Percentiles rank a stretch among this genome's conserved stretches.
Evolutionary conservation across 2,888 invertebrate species (phyloP).

Genomic region (Drosophila pseudotalamancana): DNA sequence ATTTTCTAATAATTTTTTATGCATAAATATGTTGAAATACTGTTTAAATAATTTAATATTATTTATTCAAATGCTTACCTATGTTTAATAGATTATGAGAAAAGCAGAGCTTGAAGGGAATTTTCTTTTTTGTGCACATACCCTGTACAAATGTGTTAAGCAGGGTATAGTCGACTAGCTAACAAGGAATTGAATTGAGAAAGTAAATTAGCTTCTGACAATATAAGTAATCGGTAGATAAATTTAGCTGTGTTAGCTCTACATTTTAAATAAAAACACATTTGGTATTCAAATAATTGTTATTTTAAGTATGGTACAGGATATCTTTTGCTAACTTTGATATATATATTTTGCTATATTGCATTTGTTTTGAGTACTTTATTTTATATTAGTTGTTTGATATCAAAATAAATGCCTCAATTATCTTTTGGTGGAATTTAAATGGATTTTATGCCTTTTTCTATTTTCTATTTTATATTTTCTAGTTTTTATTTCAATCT

Average conservation of each 20-base stretch:
- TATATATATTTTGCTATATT: neutral
- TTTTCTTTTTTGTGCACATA: neutral
- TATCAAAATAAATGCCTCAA: conserved; percentile 65
- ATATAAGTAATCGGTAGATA: too few species aligned
- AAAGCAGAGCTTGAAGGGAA: neutral
- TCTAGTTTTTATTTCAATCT: too few species aligned
- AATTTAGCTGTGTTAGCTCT: too few species aligned
- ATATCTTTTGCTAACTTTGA: neutral
- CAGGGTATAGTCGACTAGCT: too few species aligned
- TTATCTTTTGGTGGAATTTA: conserved; percentile 38
- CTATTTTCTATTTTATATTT: too few species aligned
- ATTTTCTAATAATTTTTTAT: conserved; percentile 2
- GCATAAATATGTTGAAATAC: conserved; percentile 32
- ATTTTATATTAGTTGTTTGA: conserved; percentile 15
- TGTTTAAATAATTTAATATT: conserved; percentile 33
- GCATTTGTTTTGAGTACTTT: neutral
- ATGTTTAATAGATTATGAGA: neutral
- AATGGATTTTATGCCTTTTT: conserved; percentile 22
- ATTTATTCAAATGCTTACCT: neutral
- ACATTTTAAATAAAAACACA: too few species aligned
- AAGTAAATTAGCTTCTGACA: too few species aligned
- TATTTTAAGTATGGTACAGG: too few species aligned
- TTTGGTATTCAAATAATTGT: too few species aligned
- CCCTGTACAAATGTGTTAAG: too few species aligned
- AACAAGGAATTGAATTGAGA: too few species aligned